Percentiles rank a stretch among this genome's conserved stretches.
Conservation (phyloP, 2,888 invertebrate genomes). For the Fabriciana adippe region DNA sequence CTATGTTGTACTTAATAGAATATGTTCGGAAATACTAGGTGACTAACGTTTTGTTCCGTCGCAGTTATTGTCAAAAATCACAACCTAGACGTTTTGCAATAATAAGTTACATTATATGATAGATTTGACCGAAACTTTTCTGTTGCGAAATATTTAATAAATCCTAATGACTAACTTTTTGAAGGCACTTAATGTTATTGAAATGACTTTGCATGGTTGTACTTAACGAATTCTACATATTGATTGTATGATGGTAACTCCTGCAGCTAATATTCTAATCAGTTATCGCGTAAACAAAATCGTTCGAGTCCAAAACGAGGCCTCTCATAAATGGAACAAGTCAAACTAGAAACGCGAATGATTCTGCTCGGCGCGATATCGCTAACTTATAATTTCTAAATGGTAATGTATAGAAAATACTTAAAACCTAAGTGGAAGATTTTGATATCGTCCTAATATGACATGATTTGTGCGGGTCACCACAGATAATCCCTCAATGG, state of each 20-base stretch:
- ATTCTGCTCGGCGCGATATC: constrained; percentile 49
- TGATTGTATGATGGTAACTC: constrained; percentile 82
- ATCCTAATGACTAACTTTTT: constrained; percentile 79
- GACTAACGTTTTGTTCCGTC: constrained; percentile 21
- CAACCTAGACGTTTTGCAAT: constrained; percentile 65
- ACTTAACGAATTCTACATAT: constrained; percentile 75
- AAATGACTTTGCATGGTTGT: constrained; percentile 76
- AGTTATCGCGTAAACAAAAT: constrained; percentile 59
- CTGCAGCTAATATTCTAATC: constrained; percentile 63
- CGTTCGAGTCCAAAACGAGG: constrained; percentile 47
- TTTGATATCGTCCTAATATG: constrained; percentile 56
- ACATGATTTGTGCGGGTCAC: constrained; percentile 55
- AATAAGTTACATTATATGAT: constrained; percentile 51
- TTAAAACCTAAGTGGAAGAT: constrained; percentile 75
- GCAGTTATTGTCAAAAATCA: constrained; percentile 50
- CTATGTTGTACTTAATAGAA: constrained; percentile 44
- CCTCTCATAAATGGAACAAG: constrained; percentile 18
- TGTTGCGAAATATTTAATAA: constrained; percentile 57
- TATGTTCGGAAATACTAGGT: constrained; percentile 17
- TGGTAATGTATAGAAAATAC: constrained; percentile 79
- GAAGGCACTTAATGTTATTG: constrained; percentile 79
- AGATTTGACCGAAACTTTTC: constrained; percentile 52
- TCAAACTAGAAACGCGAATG: constrained; percentile 27
- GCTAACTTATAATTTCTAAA: constrained; percentile 75
- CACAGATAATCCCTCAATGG: constrained; percentile 52